Percentiles rank a stretch among this genome's conserved stretches.
Evolutionary conservation across 2,888 invertebrate genomes (phyloP).

Genomic region (Caenorhabditis japonica): DNA sequence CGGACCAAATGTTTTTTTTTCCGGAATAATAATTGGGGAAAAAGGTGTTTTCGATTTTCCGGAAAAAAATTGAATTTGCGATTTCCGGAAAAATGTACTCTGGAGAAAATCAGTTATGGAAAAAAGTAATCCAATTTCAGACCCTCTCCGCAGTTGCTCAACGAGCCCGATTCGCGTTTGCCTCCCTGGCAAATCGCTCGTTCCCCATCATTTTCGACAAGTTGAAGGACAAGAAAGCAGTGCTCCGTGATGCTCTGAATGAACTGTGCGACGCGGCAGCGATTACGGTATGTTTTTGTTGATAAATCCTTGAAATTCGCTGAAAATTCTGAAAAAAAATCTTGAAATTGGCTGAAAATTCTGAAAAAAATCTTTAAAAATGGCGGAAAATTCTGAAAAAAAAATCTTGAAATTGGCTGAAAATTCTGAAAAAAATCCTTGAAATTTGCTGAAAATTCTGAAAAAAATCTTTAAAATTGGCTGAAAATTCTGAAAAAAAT

Average conservation of each 20-base stretch:
- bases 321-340: neutral
- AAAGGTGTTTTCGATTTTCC: no score
- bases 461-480: no score
- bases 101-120: no score
- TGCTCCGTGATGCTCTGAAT: conserved; percentile 87
- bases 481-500: no score
- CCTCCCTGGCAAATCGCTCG: conserved; percentile 83
- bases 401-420: neutral
- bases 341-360: no score
- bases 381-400: neutral
- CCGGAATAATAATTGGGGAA: no score
- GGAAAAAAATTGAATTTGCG: no score
- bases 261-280: conserved; percentile 93
- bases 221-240: conserved; percentile 95
- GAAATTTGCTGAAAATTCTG: no score
- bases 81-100: no score
- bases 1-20: no score
- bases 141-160: conserved; percentile 85
- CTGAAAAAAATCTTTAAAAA: conserved; percentile 3
- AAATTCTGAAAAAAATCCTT: no score
- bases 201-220: conserved; percentile 86
- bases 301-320: neutral
- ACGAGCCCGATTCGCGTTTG: conserved; percentile 90
- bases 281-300: conserved; percentile 55
- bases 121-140: no score